A percentile compares a stretch with the other conserved stretches of the same genome.
These are phyloP conservation scores for Nephrotoma flavescens DNA, from an alignment of 2,888 invertebrate genomes.

Conservation along the genomic window DNA sequence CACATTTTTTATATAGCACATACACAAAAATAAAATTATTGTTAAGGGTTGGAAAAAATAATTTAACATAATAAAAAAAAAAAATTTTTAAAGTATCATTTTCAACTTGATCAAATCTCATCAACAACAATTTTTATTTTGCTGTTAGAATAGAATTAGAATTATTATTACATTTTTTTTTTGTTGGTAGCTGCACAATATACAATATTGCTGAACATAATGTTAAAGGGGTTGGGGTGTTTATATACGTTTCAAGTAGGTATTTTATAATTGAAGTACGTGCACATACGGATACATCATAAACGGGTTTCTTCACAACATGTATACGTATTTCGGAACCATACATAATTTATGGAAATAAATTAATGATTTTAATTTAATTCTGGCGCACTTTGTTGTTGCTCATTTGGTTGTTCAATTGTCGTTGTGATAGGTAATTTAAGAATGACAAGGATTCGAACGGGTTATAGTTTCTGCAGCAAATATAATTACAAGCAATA, in stretches of 20 bases:
- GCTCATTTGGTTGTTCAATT: background rate
- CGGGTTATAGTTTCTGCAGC: background rate
- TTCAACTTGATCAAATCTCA: slow-evolving; percentile 2
- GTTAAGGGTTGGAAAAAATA: background rate
- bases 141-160: background rate
- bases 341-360: background rate
- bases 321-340: background rate
- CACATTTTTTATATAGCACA: background rate
- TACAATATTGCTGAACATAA: background rate
- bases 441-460: background rate
- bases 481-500: background rate
- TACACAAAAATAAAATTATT: background rate
- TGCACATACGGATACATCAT: background rate
- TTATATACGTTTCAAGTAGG: background rate
- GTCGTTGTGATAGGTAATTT: background rate
- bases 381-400: background rate
- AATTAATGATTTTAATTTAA: background rate
- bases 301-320: background rate
- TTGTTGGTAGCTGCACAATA: background rate
- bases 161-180: background rate
- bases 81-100: background rate
- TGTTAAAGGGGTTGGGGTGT: background rate
- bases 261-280: background rate
- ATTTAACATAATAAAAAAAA: background rate
- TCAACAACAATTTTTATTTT: slow-evolving; percentile 1